These are phyloP conservation scores for Periophthalmodon schlosseri DNA, from an alignment of 2,113 vertebrate species.

Conservation along the genomic window DNA sequence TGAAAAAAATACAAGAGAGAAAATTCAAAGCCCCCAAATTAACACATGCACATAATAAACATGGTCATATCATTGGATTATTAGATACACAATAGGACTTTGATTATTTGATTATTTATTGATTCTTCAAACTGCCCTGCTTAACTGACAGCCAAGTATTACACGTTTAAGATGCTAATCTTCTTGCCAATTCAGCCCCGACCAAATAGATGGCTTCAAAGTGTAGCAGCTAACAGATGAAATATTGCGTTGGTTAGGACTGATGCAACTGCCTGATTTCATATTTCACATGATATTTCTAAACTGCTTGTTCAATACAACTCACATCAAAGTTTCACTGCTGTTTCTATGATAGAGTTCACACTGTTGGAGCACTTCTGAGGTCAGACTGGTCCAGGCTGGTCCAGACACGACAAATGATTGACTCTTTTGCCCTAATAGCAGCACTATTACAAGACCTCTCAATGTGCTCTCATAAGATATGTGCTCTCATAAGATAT, in stretches of 20 bases:
- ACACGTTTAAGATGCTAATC: conserved; percentile 53
- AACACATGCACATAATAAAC: not conserved
- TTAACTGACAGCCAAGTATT: conserved; percentile 40
- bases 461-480: too few species aligned
- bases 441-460: not conserved
- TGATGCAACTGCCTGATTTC: conserved; percentile 37
- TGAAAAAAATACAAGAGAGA: too few species aligned
- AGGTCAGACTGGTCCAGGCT: not conserved
- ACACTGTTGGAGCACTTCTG: conserved; percentile 19
- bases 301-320: conserved; percentile 19
- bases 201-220: conserved; percentile 52
- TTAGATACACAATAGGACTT: not conserved
- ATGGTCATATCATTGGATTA: not conserved
- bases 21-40: too few species aligned
- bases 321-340: conserved; percentile 22
- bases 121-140: conserved; percentile 13
- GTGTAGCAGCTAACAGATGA: conserved; percentile 24
- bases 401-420: not conserved
- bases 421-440: not conserved
- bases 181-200: conserved; percentile 26
- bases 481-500: too few species aligned
- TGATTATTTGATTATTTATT: too few species aligned
- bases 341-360: conserved; percentile 24
- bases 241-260: conserved; percentile 38
- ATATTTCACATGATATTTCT: conserved; percentile 41